Evolutionary conservation across 2,113 vertebrate species (phyloP).

Genomic region (Ictalurus punctatus): DNA sequence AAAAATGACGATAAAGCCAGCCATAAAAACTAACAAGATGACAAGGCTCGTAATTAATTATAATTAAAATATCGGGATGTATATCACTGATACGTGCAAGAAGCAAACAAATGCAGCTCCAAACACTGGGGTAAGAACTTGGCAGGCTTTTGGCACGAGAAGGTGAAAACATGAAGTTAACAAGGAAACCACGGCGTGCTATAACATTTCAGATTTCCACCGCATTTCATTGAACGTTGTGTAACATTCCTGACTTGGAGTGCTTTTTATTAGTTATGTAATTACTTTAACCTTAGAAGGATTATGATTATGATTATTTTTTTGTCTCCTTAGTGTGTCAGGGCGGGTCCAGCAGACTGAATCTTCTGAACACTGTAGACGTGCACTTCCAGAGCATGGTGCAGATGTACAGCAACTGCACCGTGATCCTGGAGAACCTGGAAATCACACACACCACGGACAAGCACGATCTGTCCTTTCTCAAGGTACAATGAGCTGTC

Average conservation of each 20-base stretch:
- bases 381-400: conserved; percentile 88
- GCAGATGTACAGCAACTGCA: conserved; percentile 92
- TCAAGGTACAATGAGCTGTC: conserved; percentile 73
- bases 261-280: background rate
- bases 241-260: background rate
- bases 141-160: background rate
- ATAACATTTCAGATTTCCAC: background rate
- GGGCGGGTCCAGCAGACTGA: conserved; percentile 83
- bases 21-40: background rate
- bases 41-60: background rate
- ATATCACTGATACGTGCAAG: background rate
- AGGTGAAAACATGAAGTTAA: background rate
- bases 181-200: background rate
- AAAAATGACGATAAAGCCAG: background rate
- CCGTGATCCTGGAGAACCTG: conserved; percentile 90
- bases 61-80: background rate
- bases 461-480: conserved; percentile 85
- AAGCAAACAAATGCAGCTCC: background rate
- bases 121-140: background rate
- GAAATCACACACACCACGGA: conserved; percentile 86
- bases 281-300: background rate
- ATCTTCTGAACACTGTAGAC: conserved; percentile 78
- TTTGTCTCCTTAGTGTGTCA: conserved; percentile 81
- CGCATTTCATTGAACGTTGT: background rate
- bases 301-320: background rate